These are phyloP conservation scores for Acleris cristana DNA, from an alignment of 2,888 invertebrate genomes.

Conservation along the genomic window DNA sequence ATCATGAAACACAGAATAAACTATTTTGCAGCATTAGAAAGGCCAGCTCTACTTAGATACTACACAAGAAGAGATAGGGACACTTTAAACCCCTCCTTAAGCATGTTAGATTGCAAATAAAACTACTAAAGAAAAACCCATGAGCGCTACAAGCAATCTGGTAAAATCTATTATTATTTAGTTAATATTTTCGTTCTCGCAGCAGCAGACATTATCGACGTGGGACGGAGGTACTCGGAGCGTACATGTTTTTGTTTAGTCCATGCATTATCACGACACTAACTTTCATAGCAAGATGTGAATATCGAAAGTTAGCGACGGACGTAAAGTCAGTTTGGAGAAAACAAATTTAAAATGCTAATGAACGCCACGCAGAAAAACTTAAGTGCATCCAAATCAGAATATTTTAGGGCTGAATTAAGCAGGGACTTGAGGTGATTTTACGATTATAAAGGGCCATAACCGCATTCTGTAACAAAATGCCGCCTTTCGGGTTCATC, in stretches of 20 bases:
- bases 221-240: not conserved
- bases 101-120: slow-evolving; percentile 25
- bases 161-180: slow-evolving; percentile 13
- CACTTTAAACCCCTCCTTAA: slow-evolving; percentile 16
- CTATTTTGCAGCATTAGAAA: not conserved
- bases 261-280: slow-evolving; percentile 3
- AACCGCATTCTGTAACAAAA: slow-evolving; percentile 9
- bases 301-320: slow-evolving; percentile 15
- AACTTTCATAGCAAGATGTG: slow-evolving; percentile 10
- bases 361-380: not conserved
- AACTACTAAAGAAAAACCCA: slow-evolving; percentile 20
- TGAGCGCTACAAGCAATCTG: slow-evolving; percentile 17
- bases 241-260: slow-evolving; percentile 13
- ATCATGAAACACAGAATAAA: no score
- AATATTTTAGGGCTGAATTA: slow-evolving; percentile 13
- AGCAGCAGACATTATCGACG: not conserved
- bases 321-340: not conserved
- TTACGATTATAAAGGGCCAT: slow-evolving; percentile 15
- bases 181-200: slow-evolving; percentile 2
- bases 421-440: not conserved
- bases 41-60: slow-evolving; percentile 5
- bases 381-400: slow-evolving; percentile 10
- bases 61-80: slow-evolving; percentile 2
- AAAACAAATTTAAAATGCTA: slow-evolving; percentile 7
- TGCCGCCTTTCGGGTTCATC: slow-evolving; percentile 24